Evolutionary conservation across 2,113 vertebrate genomes (phyloP).

Genomic region (Potamarius usumacintae): DNA sequence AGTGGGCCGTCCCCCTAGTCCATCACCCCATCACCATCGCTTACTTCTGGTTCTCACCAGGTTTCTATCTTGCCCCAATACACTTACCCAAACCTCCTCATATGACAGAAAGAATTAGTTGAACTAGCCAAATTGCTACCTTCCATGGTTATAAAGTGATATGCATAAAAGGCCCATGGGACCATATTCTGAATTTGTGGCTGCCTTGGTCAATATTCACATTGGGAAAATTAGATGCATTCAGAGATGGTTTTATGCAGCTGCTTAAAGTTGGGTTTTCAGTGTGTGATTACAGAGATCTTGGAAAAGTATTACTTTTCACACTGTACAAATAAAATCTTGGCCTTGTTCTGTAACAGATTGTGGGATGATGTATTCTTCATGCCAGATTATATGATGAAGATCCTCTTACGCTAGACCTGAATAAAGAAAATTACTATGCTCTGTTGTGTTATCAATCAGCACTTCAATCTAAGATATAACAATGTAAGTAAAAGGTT

Average conservation of each 20-base stretch:
- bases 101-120: neutral
- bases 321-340: neutral
- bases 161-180: too few relatives aligned
- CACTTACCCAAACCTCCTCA: neutral
- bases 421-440: too few relatives aligned
- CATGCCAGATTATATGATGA: too few relatives aligned
- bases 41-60: slow-evolving; percentile 57
- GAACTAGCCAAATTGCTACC: neutral
- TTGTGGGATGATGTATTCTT: neutral
- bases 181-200: neutral
- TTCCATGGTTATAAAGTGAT: neutral
- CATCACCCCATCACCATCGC: slow-evolving; percentile 46
- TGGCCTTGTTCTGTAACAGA: neutral
- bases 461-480: too few relatives aligned
- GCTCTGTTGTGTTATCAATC: too few relatives aligned
- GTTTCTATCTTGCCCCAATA: slow-evolving; percentile 20
- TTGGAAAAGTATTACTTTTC: neutral
- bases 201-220: too few relatives aligned
- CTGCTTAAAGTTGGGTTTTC: neutral
- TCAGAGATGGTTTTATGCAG: too few relatives aligned
- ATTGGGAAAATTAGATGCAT: neutral
- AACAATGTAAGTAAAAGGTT: too few relatives aligned
- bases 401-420: too few relatives aligned
- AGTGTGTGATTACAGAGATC: neutral
- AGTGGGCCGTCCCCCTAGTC: slow-evolving; percentile 50